A percentile compares a stretch with the other conserved stretches of the same genome.
These are phyloP conservation scores for Acrobasis repandana DNA, from an alignment of 2,888 invertebrate species.

Conservation along the genomic window DNA sequence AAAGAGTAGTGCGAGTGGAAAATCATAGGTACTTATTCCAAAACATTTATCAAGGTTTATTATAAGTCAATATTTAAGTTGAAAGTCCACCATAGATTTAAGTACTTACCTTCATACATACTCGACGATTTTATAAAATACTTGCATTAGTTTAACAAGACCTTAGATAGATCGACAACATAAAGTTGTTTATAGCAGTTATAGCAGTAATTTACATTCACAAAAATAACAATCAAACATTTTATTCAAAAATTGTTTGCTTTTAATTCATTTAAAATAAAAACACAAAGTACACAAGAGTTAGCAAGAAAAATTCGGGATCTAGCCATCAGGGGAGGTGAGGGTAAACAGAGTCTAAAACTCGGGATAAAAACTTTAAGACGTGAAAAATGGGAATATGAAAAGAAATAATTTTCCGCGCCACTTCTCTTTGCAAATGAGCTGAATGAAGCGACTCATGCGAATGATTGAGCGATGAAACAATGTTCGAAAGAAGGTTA, in stretches of 20 bases:
- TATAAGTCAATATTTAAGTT: too few species aligned
- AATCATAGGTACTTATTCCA: too few species aligned
- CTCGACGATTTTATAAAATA: too few species aligned
- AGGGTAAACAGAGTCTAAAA: slow-evolving; percentile 67
- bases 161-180: too few species aligned
- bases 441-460: slow-evolving; percentile 78
- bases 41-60: too few species aligned
- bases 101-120: too few species aligned
- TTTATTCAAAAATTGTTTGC: not conserved
- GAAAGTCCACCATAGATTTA: too few species aligned
- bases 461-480: slow-evolving; percentile 81
- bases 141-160: too few species aligned
- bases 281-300: slow-evolving; percentile 37
- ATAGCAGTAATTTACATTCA: not conserved
- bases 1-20: too few species aligned
- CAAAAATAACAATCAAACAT: slow-evolving; percentile 1
- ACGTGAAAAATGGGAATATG: slow-evolving; percentile 80
- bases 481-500: slow-evolving; percentile 46
- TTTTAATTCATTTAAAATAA: slow-evolving; percentile 24
- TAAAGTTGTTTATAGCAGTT: too few species aligned
- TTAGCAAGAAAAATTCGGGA: slow-evolving; percentile 39
- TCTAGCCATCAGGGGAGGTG: slow-evolving; percentile 35
- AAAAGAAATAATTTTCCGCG: slow-evolving; percentile 84
- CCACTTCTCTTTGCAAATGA: slow-evolving; percentile 82
- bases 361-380: slow-evolving; percentile 73